These are phyloP conservation scores for Lycaon pictus DNA, from an alignment of 2,113 vertebrate genomes.

Conservation along the genomic window DNA sequence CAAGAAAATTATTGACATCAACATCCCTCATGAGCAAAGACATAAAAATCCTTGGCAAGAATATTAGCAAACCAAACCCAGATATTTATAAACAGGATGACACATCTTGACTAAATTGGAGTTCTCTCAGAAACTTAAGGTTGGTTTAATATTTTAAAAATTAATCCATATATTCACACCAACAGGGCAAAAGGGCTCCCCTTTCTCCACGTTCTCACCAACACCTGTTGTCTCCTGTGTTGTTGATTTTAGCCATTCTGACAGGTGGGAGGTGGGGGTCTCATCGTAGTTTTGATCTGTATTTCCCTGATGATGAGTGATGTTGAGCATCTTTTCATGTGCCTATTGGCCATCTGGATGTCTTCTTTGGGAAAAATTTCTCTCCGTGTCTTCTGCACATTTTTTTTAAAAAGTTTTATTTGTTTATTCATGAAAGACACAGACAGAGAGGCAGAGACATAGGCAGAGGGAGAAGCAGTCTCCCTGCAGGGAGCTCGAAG, in stretches of 20 bases:
- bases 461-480: too few species aligned
- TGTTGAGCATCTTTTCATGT: background rate
- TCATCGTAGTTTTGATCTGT: background rate
- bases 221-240: background rate
- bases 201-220: background rate
- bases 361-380: background rate
- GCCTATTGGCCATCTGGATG: too few species aligned
- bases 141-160: background rate
- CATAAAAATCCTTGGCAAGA: background rate
- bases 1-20: background rate
- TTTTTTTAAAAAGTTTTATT: too few species aligned
- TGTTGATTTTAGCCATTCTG: background rate
- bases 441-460: too few species aligned
- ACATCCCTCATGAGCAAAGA: background rate
- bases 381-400: background rate
- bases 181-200: background rate
- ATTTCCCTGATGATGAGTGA: background rate
- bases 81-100: background rate
- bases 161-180: background rate
- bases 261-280: background rate
- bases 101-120: background rate
- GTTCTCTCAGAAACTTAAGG: background rate
- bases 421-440: too few species aligned
- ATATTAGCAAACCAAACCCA: background rate
- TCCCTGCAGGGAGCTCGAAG: too few species aligned